Percentiles rank a stretch among this genome's conserved stretches.
Conservation (phyloP, 2,113 vertebrate species). For the Seriola aureovittata region DNA sequence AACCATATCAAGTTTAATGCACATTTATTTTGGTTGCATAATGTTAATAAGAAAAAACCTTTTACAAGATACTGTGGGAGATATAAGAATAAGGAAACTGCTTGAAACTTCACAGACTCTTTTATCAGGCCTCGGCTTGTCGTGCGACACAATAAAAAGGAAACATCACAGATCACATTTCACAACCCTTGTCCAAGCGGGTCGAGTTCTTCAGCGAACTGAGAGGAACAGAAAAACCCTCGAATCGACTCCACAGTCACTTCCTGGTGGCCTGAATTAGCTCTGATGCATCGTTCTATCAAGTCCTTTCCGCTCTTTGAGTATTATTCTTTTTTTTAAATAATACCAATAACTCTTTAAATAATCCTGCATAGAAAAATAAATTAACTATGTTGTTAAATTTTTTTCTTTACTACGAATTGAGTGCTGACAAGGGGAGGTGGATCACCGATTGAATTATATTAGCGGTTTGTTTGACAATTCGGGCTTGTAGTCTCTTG, state of each 20-base stretch:
- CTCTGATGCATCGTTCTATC: constrained; percentile 64
- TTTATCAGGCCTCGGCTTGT: constrained; percentile 69
- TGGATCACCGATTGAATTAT: constrained; percentile 69
- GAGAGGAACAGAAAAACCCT: constrained; percentile 57
- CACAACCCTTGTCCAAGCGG: constrained; percentile 61
- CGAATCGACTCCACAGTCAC: constrained; percentile 58
- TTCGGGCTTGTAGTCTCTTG: constrained; percentile 72
- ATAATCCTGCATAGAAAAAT: constrained; percentile 89
- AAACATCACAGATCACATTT: constrained; percentile 71
- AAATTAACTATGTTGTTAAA: constrained; percentile 86
- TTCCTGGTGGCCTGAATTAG: constrained; percentile 64
- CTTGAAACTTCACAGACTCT: constrained; percentile 74
- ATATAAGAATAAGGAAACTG: constrained; percentile 84
- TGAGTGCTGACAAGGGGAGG: constrained; percentile 76
- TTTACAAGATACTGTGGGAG: constrained; percentile 85
- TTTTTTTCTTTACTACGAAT: constrained; percentile 77
- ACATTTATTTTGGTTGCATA: constrained; percentile 91
- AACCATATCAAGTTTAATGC: constrained; percentile 85
- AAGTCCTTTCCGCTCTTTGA: constrained; percentile 61
- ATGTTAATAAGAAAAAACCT: constrained; percentile 85
- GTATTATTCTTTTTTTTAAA: constrained; percentile 74
- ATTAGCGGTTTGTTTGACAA: constrained; percentile 60
- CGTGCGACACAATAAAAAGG: constrained; percentile 75
- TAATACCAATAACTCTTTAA: constrained; percentile 85
- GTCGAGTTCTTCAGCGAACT: constrained; percentile 68